Evolutionary conservation across 2,888 invertebrate species (phyloP), one percentile per base, ranked within the genome.

Genomic region (Lycia hirtaria): DNA sequence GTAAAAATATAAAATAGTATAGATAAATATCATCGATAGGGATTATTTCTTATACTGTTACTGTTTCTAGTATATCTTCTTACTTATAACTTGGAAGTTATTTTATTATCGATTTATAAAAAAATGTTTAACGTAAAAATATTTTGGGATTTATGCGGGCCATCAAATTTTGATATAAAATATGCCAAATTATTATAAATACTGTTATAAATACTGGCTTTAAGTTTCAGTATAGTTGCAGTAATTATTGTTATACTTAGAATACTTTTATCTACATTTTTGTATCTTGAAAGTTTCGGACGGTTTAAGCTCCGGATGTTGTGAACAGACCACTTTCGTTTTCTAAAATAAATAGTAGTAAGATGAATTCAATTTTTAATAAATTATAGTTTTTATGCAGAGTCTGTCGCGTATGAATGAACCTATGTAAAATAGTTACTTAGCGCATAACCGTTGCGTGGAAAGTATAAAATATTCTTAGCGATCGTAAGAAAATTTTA

Each of bases 101-200:
- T 80, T 83, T 83, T 85, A 69, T 73, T 74, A 72, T 71, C 62
- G 58, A 70, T 78, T 80, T 78, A 71, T 76, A 69, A 69, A 69
- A 69, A 71, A 67, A 67, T 71, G 69, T 72, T 67, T 69, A 67
- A 73, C 76, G 75, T 80, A 28, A 41, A 30, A 41, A 41, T 26
- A 83, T 82, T 81, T 82, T 79, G 73, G 75, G 74, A 72, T 78
- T 65, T 71, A 49, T 56, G 76, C 65, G 76, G 80, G 79, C 78
- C 80, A 82, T 76, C 72, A 70, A 52, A 70, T 82, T 82, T 86
- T 82, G 72, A 81, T 80, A 81, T 69, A 69, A 70, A 76, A 72
- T 76, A 78, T 82, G 84, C 84, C 83, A 85, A 86, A 85, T 83
- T 81, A 81, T 77, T 72, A 73, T 79, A 74, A 71, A 71, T 71